phyloP scores from a whole-genome alignment of 2,888 invertebrate genomes.

The Hypolimnas misippus region DNA sequence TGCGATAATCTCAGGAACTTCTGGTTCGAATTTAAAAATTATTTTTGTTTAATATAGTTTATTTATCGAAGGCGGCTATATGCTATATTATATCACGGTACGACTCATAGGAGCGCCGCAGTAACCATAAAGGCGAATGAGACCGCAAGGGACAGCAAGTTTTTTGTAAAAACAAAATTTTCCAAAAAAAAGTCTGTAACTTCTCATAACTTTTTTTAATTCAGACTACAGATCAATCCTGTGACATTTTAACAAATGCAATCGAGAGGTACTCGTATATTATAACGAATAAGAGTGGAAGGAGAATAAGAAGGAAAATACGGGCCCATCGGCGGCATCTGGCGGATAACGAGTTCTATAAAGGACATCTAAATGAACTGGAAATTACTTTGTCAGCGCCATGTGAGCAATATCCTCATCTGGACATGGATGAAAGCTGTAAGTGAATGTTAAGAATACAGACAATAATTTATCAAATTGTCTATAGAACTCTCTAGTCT shows the following conservation, averaged over 20 bases:
- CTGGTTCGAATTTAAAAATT: no score
- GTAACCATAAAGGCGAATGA: no score
- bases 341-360: constrained; percentile 23
- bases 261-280: constrained; percentile 75
- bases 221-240: constrained; percentile 53
- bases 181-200: no score
- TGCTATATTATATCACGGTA: no score
- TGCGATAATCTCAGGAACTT: no score
- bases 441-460: constrained; percentile 56
- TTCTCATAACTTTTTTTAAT: no score
- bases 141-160: no score
- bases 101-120: no score
- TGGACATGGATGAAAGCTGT: constrained; percentile 92
- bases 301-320: constrained; percentile 13
- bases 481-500: no score
- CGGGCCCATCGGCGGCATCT: constrained; percentile 11
- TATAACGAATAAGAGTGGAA: constrained; percentile 31
- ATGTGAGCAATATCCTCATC: constrained; percentile 87
- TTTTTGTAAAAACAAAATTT: no score
- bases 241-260: constrained; percentile 83
- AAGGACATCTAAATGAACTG: constrained; percentile 67
- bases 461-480: background rate
- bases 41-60: no score
- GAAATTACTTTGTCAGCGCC: constrained; percentile 81
- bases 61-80: no score